Evolutionary conservation across 1,140 invertebrate genomes (phyloP), one percentile per base, ranked within the genome.

Genomic region (Oryctes rhinoceros): DNA sequence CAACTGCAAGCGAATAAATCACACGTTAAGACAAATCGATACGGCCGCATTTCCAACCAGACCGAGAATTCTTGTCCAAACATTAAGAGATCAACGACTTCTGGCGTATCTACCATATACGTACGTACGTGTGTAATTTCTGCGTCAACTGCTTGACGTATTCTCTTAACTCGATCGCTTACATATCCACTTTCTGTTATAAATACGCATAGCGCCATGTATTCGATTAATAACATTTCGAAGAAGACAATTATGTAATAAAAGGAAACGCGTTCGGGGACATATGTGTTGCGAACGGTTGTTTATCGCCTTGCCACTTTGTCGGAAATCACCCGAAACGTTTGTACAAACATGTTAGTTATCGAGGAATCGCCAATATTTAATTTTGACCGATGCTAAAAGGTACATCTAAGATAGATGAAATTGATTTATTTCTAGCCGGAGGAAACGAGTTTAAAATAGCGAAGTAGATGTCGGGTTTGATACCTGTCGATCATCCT

Each of bases 1-100:
- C 65, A 24, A 10, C 35, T 71, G 65, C 9, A 71, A 71, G 10
- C 7, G 20, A 37, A 71, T 71, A 71, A 71, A 71, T 71, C 24
- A 71, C 65, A 30, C 24, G 24, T 71, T 71, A 24, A 10, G 65
- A 71, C 35, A 71, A 71, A 71, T 71, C 65, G 35, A 71, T 71
- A 71, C 65, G 65, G 3, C 35, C 4, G 65, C 65, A 71, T 71
- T 71, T 71, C 24, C 24, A 71, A 71, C 11, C 65, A 37, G 65
- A 71, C 65, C 53, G 53, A 71, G 24, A 71, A 71, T 37, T 71
- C 65, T 71, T 24, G 65, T 15, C 65, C 65, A 71, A 71, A 71
- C 65, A 71, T 37, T 37, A 71, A 37, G 20, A 71, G 65, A 71
- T 71, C 65, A 71, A 35, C 24, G 65, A 71, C 65, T 71, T 71